These are phyloP conservation scores for Microtus ochrogaster DNA, from an alignment of 2,113 vertebrate species.

Conservation along the genomic window DNA sequence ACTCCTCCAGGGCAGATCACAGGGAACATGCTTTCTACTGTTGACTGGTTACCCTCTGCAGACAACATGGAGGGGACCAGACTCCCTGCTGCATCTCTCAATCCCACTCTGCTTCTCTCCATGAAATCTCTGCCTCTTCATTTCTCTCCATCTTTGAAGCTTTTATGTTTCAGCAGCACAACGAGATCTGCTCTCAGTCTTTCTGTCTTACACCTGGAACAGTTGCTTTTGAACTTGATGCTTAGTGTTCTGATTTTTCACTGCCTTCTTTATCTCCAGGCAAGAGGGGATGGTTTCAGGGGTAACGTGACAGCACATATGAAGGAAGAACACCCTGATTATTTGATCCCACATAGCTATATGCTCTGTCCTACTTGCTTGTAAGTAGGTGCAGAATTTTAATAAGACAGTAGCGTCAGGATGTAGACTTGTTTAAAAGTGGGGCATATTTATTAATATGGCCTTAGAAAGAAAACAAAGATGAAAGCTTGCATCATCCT, in stretches of 20 bases:
- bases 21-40: neutral
- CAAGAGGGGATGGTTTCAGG: neutral
- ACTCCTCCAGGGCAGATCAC: neutral
- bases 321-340: neutral
- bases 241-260: conserved; percentile 4
- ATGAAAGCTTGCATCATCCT: neutral
- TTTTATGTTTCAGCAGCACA: conserved; percentile 21
- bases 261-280: neutral
- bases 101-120: neutral
- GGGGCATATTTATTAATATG: conserved; percentile 1
- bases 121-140: neutral
- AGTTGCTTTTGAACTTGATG: conserved; percentile 24
- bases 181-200: neutral
- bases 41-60: neutral
- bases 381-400: conserved; percentile 27
- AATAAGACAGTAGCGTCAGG: neutral
- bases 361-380: neutral
- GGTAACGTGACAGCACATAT: neutral
- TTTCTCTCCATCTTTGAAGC: neutral
- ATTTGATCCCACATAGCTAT: neutral
- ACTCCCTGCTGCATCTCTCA: neutral
- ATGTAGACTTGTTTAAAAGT: neutral
- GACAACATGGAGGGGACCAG: neutral
- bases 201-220: neutral
- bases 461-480: conserved; percentile 1